A percentile compares a stretch with the other conserved stretches of the same genome.
phyloP scores from a whole-genome alignment of 2,888 invertebrate genomes.

The Unio delphinus region DNA sequence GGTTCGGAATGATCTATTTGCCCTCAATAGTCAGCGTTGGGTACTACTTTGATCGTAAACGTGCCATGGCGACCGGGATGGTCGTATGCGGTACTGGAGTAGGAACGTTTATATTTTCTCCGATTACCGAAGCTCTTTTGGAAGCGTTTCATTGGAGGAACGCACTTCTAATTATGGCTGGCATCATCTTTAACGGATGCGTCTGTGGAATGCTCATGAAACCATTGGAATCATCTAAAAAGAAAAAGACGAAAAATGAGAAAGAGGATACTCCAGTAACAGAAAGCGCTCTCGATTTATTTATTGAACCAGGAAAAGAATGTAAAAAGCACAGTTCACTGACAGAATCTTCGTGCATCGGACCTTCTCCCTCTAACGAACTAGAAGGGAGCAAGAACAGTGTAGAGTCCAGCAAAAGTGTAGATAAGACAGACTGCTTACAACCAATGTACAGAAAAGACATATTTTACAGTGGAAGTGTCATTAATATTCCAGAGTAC shows the following conservation, averaged over 20 bases:
- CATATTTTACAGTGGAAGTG: slow-evolving; percentile 97
- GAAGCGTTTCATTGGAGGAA: slow-evolving; percentile 81
- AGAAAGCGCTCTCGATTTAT: slow-evolving; percentile 63
- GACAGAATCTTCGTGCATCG: slow-evolving; percentile 43
- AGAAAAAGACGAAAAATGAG: slow-evolving; percentile 19
- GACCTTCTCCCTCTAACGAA: background rate
- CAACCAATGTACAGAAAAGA: slow-evolving; percentile 94
- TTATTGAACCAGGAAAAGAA: slow-evolving; percentile 56
- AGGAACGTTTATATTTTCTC: slow-evolving; percentile 91
- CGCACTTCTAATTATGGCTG: slow-evolving; percentile 83
- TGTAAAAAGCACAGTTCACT: slow-evolving; percentile 24
- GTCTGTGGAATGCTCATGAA: slow-evolving; percentile 87
- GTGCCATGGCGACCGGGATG: slow-evolving; percentile 95
- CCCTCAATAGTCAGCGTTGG: slow-evolving; percentile 96
- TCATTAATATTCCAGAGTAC: slow-evolving; percentile 84
- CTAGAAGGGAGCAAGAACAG: too few species aligned
- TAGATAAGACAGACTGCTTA: slow-evolving; percentile 58
- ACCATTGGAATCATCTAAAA: slow-evolving; percentile 77
- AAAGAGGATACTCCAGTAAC: slow-evolving; percentile 37
- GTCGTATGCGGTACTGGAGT: slow-evolving; percentile 97
- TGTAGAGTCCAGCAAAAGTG: background rate
- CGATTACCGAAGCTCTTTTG: slow-evolving; percentile 81
- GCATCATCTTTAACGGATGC: slow-evolving; percentile 82
- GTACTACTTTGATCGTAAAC: slow-evolving; percentile 96
- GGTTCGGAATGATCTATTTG: slow-evolving; percentile 94